Evolutionary conservation across 2,797 vertebrate species (phyloP).

Genomic region (Lemur catta): DNA sequence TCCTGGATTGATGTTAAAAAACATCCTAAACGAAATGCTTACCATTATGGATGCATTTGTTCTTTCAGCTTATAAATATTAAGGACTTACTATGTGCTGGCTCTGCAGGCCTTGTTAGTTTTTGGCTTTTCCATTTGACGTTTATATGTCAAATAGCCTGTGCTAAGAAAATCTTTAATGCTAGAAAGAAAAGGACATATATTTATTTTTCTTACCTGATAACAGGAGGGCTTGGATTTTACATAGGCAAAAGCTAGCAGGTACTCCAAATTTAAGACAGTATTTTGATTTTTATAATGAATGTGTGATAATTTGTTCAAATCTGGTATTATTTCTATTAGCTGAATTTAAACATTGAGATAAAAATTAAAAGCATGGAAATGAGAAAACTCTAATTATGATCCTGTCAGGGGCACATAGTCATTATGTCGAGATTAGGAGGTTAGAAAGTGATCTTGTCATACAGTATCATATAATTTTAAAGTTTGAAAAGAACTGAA

Average conservation of each 20-base stretch:
- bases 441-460: not conserved
- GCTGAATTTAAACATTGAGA: conserved; percentile 18
- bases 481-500: conserved; percentile 28
- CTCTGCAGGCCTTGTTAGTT: not conserved
- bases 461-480: conserved; percentile 5
- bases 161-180: conserved; percentile 24
- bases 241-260: not conserved
- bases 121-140: conserved; percentile 2
- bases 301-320: conserved; percentile 25
- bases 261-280: not conserved
- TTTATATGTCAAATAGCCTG: not conserved
- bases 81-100: not conserved
- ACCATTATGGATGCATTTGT: not conserved
- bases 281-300: conserved; percentile 48
- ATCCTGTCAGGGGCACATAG: not conserved
- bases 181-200: not conserved
- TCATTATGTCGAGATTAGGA: conserved; percentile 22
- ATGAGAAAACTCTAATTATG: conserved; percentile 11
- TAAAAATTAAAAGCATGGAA: not conserved
- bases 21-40: not conserved
- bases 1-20: conserved; percentile 12
- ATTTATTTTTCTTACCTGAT: conserved; percentile 16
- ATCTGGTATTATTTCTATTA: not conserved
- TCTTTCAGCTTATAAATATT: conserved; percentile 14
- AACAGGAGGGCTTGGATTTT: conserved; percentile 12